These are phyloP conservation scores for Neomicropteryx cornuta DNA, from an alignment of 1,140 invertebrate species.

Conservation along the genomic window DNA sequence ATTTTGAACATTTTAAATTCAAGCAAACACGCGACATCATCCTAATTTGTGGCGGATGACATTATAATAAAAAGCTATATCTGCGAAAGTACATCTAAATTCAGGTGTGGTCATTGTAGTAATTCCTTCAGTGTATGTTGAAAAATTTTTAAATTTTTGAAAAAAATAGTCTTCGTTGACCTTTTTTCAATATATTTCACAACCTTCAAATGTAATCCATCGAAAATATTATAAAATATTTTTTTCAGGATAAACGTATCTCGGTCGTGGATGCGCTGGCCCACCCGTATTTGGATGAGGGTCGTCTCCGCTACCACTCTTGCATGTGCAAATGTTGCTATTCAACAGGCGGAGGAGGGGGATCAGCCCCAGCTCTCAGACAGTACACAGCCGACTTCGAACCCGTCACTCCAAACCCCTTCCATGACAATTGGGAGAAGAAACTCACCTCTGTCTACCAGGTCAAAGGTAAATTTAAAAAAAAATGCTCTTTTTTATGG, in stretches of 20 bases:
- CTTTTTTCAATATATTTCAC: conserved; percentile 5
- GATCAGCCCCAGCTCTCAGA: conserved; percentile 40
- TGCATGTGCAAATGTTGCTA: conserved; percentile 99
- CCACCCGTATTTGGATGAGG: conserved; percentile 96
- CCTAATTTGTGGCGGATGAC: too few species aligned
- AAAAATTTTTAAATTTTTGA: conserved; percentile 1
- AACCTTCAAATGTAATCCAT: too few species aligned
- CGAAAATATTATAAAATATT: too few species aligned
- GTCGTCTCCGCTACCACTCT: conserved; percentile 94
- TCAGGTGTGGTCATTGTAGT: not conserved
- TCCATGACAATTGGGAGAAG: conserved; percentile 91
- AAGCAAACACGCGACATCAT: too few species aligned
- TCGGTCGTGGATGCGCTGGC: conserved; percentile 87
- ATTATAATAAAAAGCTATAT: too few species aligned
- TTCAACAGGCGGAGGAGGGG: conserved; percentile 49
- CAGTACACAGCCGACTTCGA: conserved; percentile 92
- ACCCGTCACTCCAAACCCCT: conserved; percentile 75
- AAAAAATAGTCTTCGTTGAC: not conserved
- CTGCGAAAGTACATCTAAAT: not conserved
- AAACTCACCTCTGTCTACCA: conserved; percentile 85
- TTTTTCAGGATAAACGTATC: conserved; percentile 79
- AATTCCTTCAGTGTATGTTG: not conserved
- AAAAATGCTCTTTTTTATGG: too few species aligned
- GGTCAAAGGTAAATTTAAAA: conserved; percentile 70
- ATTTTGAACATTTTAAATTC: too few species aligned